Conservation (phyloP, 1,140 invertebrate genomes). For the Scaptodrosophila lebanonensis region DNA sequence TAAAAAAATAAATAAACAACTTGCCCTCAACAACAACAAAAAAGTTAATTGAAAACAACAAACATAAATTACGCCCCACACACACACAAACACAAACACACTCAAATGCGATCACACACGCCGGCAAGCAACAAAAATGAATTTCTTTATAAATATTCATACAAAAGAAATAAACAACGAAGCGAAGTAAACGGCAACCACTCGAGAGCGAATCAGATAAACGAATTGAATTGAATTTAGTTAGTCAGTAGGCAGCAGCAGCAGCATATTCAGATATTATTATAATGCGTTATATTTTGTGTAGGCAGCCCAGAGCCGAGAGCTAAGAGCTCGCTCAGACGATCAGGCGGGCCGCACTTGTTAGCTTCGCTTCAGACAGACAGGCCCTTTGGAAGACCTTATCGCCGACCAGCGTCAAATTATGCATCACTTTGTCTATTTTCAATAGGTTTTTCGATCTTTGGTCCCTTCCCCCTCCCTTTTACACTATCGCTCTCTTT, state of each 20-base stretch:
- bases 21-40: constrained; percentile 7
- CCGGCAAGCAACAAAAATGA: constrained; percentile 1
- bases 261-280: no score
- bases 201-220: constrained; percentile 60
- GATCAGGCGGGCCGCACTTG: no score
- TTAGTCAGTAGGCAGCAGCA: constrained; percentile 25
- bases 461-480: no score
- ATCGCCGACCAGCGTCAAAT: constrained; percentile 10
- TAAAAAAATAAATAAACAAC: constrained; percentile 36
- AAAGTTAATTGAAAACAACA: constrained; percentile 41
- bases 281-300: constrained; percentile 57
- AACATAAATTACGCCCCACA: constrained; percentile 29
- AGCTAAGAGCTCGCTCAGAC: constrained; percentile 4
- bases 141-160: constrained; percentile 51
- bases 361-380: no score
- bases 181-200: constrained; percentile 27
- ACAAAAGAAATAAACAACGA: constrained; percentile 8
- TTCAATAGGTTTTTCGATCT: constrained; percentile 9
- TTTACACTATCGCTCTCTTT: constrained; percentile 1
- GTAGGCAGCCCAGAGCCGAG: constrained; percentile 37
- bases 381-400: no score
- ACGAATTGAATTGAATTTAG: constrained; percentile 52
- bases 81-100: no score
- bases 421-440: constrained; percentile 11
- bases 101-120: no score